Evolutionary conservation across 2,888 invertebrate genomes (phyloP).

Genomic region (Piscicola geometra): DNA sequence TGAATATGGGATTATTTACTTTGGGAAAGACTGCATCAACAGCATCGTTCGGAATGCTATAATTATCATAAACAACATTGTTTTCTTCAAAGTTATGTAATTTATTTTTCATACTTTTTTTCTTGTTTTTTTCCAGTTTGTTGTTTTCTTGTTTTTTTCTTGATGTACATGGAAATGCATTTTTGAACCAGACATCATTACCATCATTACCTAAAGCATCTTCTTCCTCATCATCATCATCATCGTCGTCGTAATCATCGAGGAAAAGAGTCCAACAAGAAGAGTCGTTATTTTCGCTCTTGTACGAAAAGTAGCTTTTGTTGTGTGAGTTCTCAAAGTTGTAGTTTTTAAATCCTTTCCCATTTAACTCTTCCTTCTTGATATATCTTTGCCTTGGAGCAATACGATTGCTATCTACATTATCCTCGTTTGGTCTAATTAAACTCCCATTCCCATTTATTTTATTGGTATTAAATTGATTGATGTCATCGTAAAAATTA

Average conservation of each 20-base stretch:
- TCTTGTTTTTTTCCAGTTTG: background rate
- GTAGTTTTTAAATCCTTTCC: background rate
- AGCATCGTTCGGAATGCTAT: background rate
- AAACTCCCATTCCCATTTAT: background rate
- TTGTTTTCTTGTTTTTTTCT: background rate
- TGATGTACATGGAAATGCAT: constrained; percentile 7
- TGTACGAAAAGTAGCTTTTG: background rate
- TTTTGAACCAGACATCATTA: constrained; percentile 1
- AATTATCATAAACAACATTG: background rate
- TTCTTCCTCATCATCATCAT: background rate
- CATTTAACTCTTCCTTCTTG: background rate
- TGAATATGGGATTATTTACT: background rate
- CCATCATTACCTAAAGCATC: background rate
- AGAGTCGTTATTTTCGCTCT: background rate
- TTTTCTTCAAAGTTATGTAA: background rate
- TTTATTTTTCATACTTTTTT: background rate
- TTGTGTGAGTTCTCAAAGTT: background rate
- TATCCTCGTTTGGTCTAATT: background rate
- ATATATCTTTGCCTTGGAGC: background rate
- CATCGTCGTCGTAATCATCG: background rate
- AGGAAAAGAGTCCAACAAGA: constrained; percentile 2
- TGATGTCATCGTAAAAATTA: constrained; percentile 1
- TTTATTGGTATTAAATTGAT: background rate
- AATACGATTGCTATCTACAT: background rate
- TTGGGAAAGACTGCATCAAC: background rate